These are phyloP conservation scores for Oxyura jamaicensis DNA, from an alignment of 2,113 vertebrate genomes.

Conservation along the genomic window DNA sequence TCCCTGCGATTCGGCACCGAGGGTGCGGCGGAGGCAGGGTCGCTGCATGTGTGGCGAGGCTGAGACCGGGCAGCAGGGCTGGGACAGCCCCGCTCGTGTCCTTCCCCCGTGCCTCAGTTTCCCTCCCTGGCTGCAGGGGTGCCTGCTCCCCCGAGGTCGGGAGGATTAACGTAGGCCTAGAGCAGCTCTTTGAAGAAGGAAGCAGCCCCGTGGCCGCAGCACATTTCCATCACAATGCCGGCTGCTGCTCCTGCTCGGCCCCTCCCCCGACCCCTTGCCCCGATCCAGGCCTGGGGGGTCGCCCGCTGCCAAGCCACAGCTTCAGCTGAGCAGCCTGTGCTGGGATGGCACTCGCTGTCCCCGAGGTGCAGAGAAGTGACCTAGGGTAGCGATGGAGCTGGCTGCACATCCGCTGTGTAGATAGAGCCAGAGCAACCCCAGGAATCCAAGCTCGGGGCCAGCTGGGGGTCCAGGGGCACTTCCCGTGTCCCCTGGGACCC, in stretches of 20 bases:
- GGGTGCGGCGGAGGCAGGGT: not conserved
- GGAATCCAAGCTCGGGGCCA: not conserved
- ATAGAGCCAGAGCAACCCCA: not conserved
- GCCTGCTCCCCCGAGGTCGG: not conserved
- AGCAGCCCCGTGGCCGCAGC: not conserved
- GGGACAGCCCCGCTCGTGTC: not conserved
- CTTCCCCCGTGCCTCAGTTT: not conserved
- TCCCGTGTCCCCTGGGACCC: accelerated
- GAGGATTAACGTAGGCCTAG: not conserved
- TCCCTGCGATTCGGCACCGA: not conserved
- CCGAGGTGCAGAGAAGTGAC: accelerated
- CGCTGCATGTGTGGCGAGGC: too few relatives aligned
- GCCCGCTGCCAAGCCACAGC: accelerated
- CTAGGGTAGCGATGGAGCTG: not conserved
- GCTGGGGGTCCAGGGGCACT: not conserved
- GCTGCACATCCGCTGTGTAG: accelerated
- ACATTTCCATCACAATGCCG: not conserved
- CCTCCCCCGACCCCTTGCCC: too few relatives aligned
- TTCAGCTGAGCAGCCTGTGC: too few relatives aligned
- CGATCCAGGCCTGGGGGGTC: accelerated
- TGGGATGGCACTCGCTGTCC: not conserved
- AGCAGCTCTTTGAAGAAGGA: not conserved
- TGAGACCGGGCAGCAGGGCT: not conserved
- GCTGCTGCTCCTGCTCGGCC: not conserved
- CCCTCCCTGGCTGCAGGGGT: not conserved